Percentiles rank a stretch among this genome's conserved stretches.
Conservation (phyloP, 1,140 invertebrate species). For the Zaprionus inermis region DNA sequence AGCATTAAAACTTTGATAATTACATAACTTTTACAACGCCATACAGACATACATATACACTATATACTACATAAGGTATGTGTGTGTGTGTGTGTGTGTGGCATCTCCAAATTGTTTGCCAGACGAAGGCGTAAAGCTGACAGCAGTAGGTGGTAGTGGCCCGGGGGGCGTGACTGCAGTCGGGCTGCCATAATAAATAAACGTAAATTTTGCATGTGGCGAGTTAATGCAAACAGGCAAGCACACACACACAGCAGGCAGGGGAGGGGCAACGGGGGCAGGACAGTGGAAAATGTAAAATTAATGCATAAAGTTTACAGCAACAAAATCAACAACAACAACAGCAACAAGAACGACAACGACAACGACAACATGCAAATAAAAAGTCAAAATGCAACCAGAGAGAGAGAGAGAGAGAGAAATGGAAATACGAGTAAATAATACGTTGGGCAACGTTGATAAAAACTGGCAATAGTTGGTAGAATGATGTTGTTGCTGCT, state of each 20-base stretch:
- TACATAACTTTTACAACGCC: slow-evolving; percentile 73
- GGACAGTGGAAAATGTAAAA: slow-evolving; percentile 73
- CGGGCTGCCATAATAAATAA: slow-evolving; percentile 71
- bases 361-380: slow-evolving; percentile 49
- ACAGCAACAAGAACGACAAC: slow-evolving; percentile 42
- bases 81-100: slow-evolving; percentile 30
- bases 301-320: slow-evolving; percentile 81
- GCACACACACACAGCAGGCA: slow-evolving; percentile 29
- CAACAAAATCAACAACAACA: slow-evolving; percentile 51
- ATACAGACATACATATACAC: slow-evolving; percentile 2
- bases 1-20: slow-evolving; percentile 82
- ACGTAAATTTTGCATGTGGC: slow-evolving; percentile 81
- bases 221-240: slow-evolving; percentile 76
- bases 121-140: slow-evolving; percentile 30
- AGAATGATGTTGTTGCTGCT: slow-evolving; percentile 33
- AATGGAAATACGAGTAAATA: slow-evolving; percentile 71
- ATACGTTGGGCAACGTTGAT: slow-evolving; percentile 58
- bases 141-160: neutral
- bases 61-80: neutral
- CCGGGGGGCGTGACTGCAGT: slow-evolving; percentile 34
- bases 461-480: slow-evolving; percentile 60
- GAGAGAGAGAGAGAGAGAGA: slow-evolving; percentile 14
- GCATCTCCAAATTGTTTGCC: slow-evolving; percentile 73
- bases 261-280: slow-evolving; percentile 18
- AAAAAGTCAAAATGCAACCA: slow-evolving; percentile 39